Evolutionary conservation across 2,113 vertebrate species (phyloP).

Genomic region (Apistogramma diplotaenia): DNA sequence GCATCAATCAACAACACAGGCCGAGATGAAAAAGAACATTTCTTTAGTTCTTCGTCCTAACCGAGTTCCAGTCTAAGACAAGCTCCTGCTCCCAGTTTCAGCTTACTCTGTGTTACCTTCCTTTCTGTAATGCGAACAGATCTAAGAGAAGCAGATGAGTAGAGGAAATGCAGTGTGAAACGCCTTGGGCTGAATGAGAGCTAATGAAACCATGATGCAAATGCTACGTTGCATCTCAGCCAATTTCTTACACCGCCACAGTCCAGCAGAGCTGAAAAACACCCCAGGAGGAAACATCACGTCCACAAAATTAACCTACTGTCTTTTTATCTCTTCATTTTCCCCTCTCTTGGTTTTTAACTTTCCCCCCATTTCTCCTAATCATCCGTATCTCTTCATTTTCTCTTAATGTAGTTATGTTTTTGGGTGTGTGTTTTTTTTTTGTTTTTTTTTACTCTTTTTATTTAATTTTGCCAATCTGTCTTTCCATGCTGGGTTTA

Average conservation of each 20-base stretch:
- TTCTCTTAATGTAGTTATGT: neutral
- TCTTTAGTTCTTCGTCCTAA: constrained; percentile 15
- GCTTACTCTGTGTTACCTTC: constrained; percentile 41
- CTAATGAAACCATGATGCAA: constrained; percentile 66
- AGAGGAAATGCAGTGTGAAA: constrained; percentile 63
- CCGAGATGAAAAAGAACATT: constrained; percentile 20
- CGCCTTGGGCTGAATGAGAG: constrained; percentile 56
- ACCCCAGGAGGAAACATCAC: constrained; percentile 50
- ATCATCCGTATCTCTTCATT: constrained; percentile 13
- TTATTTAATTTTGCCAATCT: constrained; percentile 36
- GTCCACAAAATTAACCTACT: constrained; percentile 42
- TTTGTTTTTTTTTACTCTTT: neutral
- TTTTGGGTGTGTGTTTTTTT: neutral
- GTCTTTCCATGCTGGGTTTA: constrained; percentile 39
- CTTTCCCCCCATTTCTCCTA: neutral
- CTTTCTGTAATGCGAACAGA: constrained; percentile 43
- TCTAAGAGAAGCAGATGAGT: constrained; percentile 61
- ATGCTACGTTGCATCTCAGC: constrained; percentile 62
- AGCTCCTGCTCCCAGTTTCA: constrained; percentile 10
- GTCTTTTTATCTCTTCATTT: constrained; percentile 28
- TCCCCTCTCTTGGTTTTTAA: neutral
- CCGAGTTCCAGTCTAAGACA: constrained; percentile 6
- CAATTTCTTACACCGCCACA: constrained; percentile 65
- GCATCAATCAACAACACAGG: constrained; percentile 51
- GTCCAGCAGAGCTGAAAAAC: constrained; percentile 61